Base-by-base conservation (phyloP, 2,797 vertebrate genomes). In the Sciurus carolinensis region DNA sequence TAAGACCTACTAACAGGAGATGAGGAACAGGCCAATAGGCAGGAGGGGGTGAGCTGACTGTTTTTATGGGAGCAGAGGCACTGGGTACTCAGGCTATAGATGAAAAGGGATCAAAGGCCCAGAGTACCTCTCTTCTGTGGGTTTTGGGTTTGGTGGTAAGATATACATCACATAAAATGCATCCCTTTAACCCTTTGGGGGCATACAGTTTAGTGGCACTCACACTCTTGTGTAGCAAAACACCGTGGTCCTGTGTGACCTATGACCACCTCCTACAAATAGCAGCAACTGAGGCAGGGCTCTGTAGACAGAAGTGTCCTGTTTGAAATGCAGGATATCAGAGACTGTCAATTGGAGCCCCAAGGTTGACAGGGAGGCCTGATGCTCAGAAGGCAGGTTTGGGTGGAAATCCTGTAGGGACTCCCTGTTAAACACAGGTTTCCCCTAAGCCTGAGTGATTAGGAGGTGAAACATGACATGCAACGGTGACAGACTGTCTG, bases 381-480 rank as follows among this genome's bases (percentile, higher is more conserved):
- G 54, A 22, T 0, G 0, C 0, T 54, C 30, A 62, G 81, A 39
- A 47, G 24, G 80, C 5, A 0, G 64, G 47, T 15, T 59, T 77
- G 73, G 86, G 69, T 67, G 71, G 81, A 80, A 83, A 82, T 44
- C 62, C 84, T 80, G 62, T 26, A 52, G 92, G 73, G 85, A 81
- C 64, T 89, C 77, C 77, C 80, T 1, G 0, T 87, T 69, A 89
- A 67, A 91, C 18, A 52, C 69, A 18, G 87, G 81, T 91, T 85
- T 64, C 62, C 96, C 84, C 93, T 67, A 84, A 93, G 81, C 76
- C 92, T 24, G 73, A 80, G 94, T 44, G 96, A 95, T 96, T 91
- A 94, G 96, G 94, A 87, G 85, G 93, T 96, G 79, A 96, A 88
- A 95, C 95, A 97, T 97, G 97, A 94, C 95, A 95, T 1, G 7